Evolutionary conservation across 2,888 invertebrate genomes (phyloP), one percentile per base, ranked within the genome.

Genomic region (Chrysolina oricalcia): DNA sequence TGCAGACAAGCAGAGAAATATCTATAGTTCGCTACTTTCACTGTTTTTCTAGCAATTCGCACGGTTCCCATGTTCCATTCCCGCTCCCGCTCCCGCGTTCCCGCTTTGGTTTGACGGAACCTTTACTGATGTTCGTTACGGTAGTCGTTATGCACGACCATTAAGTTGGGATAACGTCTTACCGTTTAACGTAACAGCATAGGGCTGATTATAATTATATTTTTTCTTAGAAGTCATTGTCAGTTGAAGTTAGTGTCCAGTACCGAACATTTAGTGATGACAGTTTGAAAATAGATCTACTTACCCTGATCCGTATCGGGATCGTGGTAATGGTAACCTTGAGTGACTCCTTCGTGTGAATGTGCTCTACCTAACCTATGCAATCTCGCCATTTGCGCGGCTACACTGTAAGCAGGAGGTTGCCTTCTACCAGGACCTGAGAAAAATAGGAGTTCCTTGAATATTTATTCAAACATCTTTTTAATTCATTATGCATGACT

Each of bases 271-370:
- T 21, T 66, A 46, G 21, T 21, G 48, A n/a, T 21, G 48, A 35
- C 35, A 59, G n/a, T 15, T n/a, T 9, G n/a, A 48, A 23, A 8
- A 66, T 35, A 43, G 13, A 48, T 46, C 53, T 53, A 68, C 81
- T 82, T 87, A 89, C 89, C 89, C 84, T 89, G 89, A 86, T 89
- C 89, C 56, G 89, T 89, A 81, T 89, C 89, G 74, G 89, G 89
- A 85, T 90, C 89, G 81, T 93, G 93, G 88, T 93, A 94, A 87
- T 93, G 93, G 88, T 93, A 93, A 82, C 93, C 92, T 83, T 94
- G 92, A 77, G 95, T 94, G 81, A 96, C 95, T 83, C 96, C 96
- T 89, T 96, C 96, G 89, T 96, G 95, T 80, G 95, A 95, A 90
- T 96, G 95, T 67, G 96, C 95, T 83, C 96, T 92, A 82, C 95